These are phyloP conservation scores for Tyrannus savana DNA, from an alignment of 2,113 vertebrate genomes.

Conservation along the genomic window DNA sequence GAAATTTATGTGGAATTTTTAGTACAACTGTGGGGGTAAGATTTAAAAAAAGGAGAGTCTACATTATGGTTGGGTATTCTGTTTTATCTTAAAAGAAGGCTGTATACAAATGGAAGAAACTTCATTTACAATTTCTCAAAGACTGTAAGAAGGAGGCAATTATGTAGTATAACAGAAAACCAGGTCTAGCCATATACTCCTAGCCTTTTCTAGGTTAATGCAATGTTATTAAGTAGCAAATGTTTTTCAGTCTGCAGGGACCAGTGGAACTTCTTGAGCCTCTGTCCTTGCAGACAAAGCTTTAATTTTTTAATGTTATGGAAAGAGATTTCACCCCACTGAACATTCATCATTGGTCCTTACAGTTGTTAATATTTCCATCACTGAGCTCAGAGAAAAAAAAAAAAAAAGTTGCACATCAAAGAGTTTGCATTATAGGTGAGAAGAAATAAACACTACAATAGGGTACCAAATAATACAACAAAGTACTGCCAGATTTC, in stretches of 20 bases:
- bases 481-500: not conserved
- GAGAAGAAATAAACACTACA: not conserved
- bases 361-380: not conserved
- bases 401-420: not conserved
- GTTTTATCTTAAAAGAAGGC: not conserved
- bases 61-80: not conserved
- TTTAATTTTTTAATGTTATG: not conserved
- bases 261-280: not conserved
- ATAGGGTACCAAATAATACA: not conserved
- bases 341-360: not conserved
- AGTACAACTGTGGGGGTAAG: not conserved
- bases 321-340: not conserved
- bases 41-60: not conserved
- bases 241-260: not conserved
- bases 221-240: not conserved
- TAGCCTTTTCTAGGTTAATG: not conserved
- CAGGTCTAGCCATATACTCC: not conserved
- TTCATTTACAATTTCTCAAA: not conserved
- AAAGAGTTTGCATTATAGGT: not conserved
- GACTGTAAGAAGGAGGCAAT: not conserved
- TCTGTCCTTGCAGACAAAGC: not conserved
- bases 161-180: not conserved
- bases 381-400: not conserved
- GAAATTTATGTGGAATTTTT: not conserved
- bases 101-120: not conserved